Percentiles rank a stretch among this genome's conserved stretches.
These are phyloP conservation scores for Acrossocheilus wenchowensis DNA, from an alignment of 2,797 vertebrate genomes.

Conservation along the genomic window DNA sequence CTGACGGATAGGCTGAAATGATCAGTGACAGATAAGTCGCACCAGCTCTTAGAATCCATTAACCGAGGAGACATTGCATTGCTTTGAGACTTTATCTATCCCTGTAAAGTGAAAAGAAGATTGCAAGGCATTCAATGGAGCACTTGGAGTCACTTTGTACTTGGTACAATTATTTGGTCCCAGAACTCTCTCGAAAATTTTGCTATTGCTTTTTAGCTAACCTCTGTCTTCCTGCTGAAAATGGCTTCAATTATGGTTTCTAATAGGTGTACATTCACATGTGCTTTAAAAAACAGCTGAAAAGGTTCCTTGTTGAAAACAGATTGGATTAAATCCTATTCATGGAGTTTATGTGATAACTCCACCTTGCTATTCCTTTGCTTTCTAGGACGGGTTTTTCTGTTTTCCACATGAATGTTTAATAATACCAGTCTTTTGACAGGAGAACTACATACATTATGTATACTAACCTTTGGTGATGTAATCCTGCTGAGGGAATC, in stretches of 20 bases:
- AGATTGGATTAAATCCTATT: background rate
- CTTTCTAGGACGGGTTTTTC: background rate
- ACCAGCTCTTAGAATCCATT: conserved; percentile 23
- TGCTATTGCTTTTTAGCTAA: background rate
- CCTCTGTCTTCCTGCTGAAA: background rate
- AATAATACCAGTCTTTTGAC: background rate
- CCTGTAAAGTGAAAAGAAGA: conserved; percentile 1
- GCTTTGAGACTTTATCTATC: conserved; percentile 21
- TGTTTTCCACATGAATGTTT: background rate
- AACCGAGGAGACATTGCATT: background rate
- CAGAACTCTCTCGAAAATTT: background rate
- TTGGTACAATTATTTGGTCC: background rate
- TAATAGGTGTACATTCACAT: background rate
- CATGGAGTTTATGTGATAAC: background rate
- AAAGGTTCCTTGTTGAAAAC: background rate
- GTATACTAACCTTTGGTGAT: background rate
- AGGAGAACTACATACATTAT: background rate
- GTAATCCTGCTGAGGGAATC: background rate
- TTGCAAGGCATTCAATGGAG: conserved; percentile 7
- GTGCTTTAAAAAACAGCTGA: background rate
- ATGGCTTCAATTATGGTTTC: background rate
- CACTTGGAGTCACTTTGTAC: conserved; percentile 7
- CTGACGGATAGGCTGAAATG: background rate
- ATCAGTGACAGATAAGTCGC: conserved; percentile 23
- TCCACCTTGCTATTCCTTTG: background rate